These are phyloP conservation scores for Anser cygnoides DNA, from an alignment of 2,113 vertebrate species.

Conservation along the genomic window DNA sequence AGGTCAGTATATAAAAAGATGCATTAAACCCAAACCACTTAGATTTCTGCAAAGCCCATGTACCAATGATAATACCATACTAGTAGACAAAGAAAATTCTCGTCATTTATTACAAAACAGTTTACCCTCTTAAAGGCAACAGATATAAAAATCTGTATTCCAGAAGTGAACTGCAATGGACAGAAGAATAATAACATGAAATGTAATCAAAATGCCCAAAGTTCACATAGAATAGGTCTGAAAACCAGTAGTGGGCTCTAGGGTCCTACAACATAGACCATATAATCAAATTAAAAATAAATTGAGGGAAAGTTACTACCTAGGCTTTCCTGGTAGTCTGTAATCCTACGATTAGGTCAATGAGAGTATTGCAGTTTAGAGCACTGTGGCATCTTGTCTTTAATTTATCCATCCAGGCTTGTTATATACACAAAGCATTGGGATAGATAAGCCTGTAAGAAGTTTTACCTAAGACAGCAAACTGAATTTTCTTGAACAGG, in stretches of 20 bases:
- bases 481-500: background rate
- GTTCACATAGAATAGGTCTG: background rate
- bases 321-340: background rate
- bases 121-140: background rate
- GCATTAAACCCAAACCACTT: background rate
- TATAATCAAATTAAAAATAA: background rate
- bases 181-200: background rate
- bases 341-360: background rate
- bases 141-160: background rate
- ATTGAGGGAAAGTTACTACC: background rate
- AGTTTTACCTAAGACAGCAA: background rate
- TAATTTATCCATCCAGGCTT: background rate
- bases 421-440: background rate
- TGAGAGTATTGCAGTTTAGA: background rate
- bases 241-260: background rate
- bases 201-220: background rate
- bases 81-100: background rate
- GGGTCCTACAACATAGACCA: background rate
- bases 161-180: background rate
- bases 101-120: background rate
- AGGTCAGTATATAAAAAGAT: background rate
- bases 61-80: background rate
- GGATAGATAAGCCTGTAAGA: background rate
- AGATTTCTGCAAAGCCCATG: background rate
- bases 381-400: background rate